phyloP scores from a whole-genome alignment of 1,140 invertebrate genomes.

The Nixonia krombeini region DNA sequence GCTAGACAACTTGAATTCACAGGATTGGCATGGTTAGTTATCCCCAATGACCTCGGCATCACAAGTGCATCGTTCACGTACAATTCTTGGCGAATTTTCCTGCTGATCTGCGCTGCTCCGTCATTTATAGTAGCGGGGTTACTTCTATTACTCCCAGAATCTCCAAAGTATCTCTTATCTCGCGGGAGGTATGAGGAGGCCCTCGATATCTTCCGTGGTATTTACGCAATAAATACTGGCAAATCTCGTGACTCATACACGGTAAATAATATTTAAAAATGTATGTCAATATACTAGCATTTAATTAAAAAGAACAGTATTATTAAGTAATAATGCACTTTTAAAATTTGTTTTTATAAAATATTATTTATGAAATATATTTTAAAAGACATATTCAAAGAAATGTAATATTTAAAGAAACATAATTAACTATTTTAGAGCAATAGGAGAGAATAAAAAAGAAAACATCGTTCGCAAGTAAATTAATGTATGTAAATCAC shows the following conservation, averaged over 20 bases:
- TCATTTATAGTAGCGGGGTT: conserved; percentile 87
- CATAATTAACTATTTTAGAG: too few species aligned
- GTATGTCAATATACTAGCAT: too few species aligned
- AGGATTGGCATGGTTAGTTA: conserved; percentile 90
- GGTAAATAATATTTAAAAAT: conserved; percentile 55
- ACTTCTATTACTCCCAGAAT: conserved; percentile 90
- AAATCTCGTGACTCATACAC: conserved; percentile 81
- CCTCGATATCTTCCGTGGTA: conserved; percentile 82
- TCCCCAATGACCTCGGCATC: conserved; percentile 83
- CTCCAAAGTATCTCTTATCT: conserved; percentile 89
- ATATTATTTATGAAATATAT: too few species aligned
- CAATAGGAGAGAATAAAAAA: too few species aligned
- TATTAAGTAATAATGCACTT: too few species aligned
- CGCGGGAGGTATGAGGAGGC: conserved; percentile 84
- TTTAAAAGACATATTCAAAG: too few species aligned
- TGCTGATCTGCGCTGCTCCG: conserved; percentile 88
- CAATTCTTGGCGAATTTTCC: conserved; percentile 93
- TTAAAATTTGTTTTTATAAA: too few species aligned
- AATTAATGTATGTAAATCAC: not conserved
- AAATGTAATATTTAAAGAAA: too few species aligned
- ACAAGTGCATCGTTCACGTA: conserved; percentile 78
- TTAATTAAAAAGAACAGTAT: too few species aligned
- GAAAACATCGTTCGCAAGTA: too few species aligned
- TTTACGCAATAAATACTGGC: conserved; percentile 86
- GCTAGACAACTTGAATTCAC: too few species aligned